Evolutionary conservation across 2,113 vertebrate genomes (phyloP), one percentile per base, ranked within the genome.

Genomic region (Brevimyrus niger): DNA sequence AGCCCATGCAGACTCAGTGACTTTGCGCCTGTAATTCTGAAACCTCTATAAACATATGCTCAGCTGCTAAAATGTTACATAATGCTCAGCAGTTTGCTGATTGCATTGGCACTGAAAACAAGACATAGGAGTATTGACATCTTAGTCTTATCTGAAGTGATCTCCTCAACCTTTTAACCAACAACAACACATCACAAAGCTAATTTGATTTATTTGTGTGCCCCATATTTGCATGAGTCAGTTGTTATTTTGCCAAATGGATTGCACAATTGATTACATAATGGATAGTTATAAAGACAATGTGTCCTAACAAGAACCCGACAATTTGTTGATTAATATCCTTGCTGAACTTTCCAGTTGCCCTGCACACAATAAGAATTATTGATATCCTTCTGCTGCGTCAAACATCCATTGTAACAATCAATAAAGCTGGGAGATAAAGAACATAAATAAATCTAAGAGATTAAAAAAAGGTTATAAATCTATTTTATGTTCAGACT

Each of bases 291-390:
- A 86, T 91, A 92, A 91, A 92, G 90, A 89, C 27, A 90, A 2
- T 85, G 17, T 92, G n/a, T 91, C 27, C 90, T 89, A 87, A 48
- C 48, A 89, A 91, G 89, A 92, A 90, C 88, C 91, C 23, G 87
- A 55, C 21, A 87, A 86, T 90, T 85, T 92, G 89, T 91, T 91
- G 88, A 92, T 94, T 91, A 92, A 89, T n/a, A 88, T 90, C 87
- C 91, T 92, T 94, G 91, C 91, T 92, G 91, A 94, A 92, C 82
- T 47, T 91, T 92, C 51, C 90, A 92, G 50, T 92, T 92, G 91
- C 82, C 82, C 87, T 90, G 31, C 47, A 91, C 90, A 92, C 82
- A 86, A 51, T 90, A 87, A 48, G 88, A 82, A 87, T 47, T 35
- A 61, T 6, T 91, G 89, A 87, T 88, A 90, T 8, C 84, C 58